Base-by-base conservation (phyloP, 1,140 invertebrate species). In the Monomorium pharaonis region DNA sequence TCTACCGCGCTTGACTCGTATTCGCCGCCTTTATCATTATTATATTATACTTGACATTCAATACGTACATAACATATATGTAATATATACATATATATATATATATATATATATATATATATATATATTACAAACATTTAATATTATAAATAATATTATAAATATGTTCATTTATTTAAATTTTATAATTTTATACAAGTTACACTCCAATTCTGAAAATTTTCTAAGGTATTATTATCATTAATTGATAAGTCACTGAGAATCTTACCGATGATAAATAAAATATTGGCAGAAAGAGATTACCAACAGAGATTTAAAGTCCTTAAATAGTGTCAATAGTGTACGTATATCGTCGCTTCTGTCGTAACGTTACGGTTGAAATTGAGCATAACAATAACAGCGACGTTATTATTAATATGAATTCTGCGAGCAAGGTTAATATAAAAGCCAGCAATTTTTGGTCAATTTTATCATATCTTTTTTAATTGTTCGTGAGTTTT, bases 381-480 rank as follows among this genome's bases (percentile, higher is more conserved):
- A 58, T 84, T 54, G 18, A 21, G 42, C 24, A 81, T 54, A 92
- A 88, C 78, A 92, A 91, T 60, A 92, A 92, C 80, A 30, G 80
- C 30, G 67, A 67, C 42, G 14, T 58, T 51, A 56, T 51, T 51
- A 2, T 1, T 16, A 86, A 92, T 76, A 96, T 96, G 96, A 96
- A 96, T 93, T 96, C 96, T 77, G 96, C 96, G 84, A 96, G 95
- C 89, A 96, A 96, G 95, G 96, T 96, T 92, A 93, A 94, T 90
- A 18, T 78, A 92, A 91, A 91, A 87, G 12, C 3, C 63, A 44
- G 44, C 63, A 47, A 75, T 90, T 91, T 83, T 65, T 27, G 80
- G 37, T 30, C n/a, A n/a, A n/a, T 91, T 86, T 84, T 16, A 3
- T 42, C 10, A 14, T 16, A 24, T 14, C 76, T 83, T 16, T 3